Percentiles rank a stretch among this genome's conserved stretches.
Evolutionary conservation across 2,888 invertebrate genomes (phyloP).

Genomic region (Meloe dianella): DNA sequence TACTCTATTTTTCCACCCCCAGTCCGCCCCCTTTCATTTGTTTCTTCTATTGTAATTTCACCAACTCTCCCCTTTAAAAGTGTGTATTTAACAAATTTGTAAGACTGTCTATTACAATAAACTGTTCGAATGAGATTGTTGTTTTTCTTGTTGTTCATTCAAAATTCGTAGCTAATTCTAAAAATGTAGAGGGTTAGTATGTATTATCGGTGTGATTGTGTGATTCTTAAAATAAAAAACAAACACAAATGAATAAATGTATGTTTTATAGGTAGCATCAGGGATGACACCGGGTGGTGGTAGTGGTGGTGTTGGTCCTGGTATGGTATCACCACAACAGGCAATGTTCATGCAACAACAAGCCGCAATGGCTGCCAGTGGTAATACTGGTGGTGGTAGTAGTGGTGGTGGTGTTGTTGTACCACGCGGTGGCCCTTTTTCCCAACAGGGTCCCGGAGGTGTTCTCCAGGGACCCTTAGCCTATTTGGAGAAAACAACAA

Average conservation of each 20-base stretch:
- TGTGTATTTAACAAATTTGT: constrained; percentile 36
- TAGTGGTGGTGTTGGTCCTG: constrained; percentile 52
- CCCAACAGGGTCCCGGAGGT: constrained; percentile 61
- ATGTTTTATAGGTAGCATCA: constrained; percentile 51
- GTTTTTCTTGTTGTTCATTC: constrained; percentile 37
- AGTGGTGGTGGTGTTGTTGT: constrained; percentile 26
- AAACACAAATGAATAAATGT: too few species aligned
- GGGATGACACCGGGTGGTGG: constrained; percentile 53
- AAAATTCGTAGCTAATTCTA: constrained; percentile 19
- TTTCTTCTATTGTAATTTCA: constrained; percentile 37
- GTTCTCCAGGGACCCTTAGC: constrained; percentile 84
- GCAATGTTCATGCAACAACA: constrained; percentile 66
- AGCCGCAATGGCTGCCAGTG: constrained; percentile 51
- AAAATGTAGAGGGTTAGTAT: constrained; percentile 47
- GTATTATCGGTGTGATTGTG: constrained; percentile 12
- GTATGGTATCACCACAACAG: constrained; percentile 59
- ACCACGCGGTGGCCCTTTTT: constrained; percentile 62
- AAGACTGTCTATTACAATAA: constrained; percentile 44
- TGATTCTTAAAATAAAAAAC: neutral
- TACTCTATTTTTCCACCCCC: constrained; percentile 4
- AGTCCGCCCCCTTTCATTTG: constrained; percentile 21
- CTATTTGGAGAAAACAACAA: constrained; percentile 87
- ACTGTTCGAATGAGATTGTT: constrained; percentile 39
- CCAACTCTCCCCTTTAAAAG: constrained; percentile 38
- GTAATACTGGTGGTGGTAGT: neutral